A percentile compares a stretch with the other conserved stretches of the same genome.
Conservation (phyloP, 2,113 vertebrate species). For the rat (Rattus norvegicus) region GRCr8 NC_086025.1:133867001-133867500, state of each 20-base stretch:
- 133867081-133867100: not conserved
- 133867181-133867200: conserved; percentile 20
- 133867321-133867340: conserved; percentile 34
- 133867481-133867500: not conserved
- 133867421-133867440: not conserved
- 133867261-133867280: conserved; percentile 45
- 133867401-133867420: not conserved
- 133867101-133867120: conserved; percentile 1
- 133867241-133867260: conserved; percentile 9
- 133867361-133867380: not conserved
- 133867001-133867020: too few species aligned
- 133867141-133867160: conserved; percentile 7
- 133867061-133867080: not conserved
- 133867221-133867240: conserved; percentile 45
- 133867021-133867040: too few species aligned
- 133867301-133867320: conserved; percentile 55
- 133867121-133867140: conserved; percentile 5
- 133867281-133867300: conserved; percentile 29
- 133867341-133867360: conserved; percentile 4
- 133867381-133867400: conserved; percentile 8
- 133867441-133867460: not conserved
- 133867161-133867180: conserved; percentile 22
- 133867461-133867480: conserved; percentile 36
- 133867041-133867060: not conserved
- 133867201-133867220: conserved; percentile 15